phyloP scores from a whole-genome alignment of 92 coral and sea anemone genomes.

The Zoanthus sansibaricus region DNA sequence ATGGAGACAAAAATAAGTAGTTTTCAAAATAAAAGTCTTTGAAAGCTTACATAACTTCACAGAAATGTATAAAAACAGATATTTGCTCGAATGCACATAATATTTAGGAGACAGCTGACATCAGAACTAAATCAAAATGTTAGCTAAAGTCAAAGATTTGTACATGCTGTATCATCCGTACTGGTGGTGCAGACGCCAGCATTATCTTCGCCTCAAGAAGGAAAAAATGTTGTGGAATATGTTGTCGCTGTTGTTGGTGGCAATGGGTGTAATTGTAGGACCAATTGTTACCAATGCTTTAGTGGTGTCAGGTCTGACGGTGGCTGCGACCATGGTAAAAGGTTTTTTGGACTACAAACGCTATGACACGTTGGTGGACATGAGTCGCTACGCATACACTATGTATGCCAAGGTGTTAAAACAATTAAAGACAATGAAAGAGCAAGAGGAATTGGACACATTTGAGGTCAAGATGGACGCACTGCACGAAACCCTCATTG shows the following conservation, averaged over 20 bases:
- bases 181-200: not conserved
- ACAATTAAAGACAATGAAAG: constrained; percentile 16
- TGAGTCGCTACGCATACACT: constrained; percentile 30
- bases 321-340: not conserved
- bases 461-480: constrained; percentile 4
- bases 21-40: not conserved
- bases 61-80: not conserved
- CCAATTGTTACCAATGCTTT: constrained; percentile 3
- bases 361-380: constrained; percentile 6
- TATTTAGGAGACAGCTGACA: not conserved
- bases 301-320: not conserved
- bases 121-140: not conserved
- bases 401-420: constrained; percentile 40
- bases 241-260: not conserved
- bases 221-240: not conserved
- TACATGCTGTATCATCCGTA: not conserved
- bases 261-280: constrained; percentile 1
- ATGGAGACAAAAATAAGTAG: not conserved
- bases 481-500: not conserved
- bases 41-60: not conserved
- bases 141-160: not conserved
- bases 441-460: constrained; percentile 14
- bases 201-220: constrained; percentile 10
- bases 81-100: not conserved
- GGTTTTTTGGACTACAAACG: constrained; percentile 3